Evolutionary conservation across 1,140 invertebrate species (phyloP).

Genomic region (Drosophila triauraria): DNA sequence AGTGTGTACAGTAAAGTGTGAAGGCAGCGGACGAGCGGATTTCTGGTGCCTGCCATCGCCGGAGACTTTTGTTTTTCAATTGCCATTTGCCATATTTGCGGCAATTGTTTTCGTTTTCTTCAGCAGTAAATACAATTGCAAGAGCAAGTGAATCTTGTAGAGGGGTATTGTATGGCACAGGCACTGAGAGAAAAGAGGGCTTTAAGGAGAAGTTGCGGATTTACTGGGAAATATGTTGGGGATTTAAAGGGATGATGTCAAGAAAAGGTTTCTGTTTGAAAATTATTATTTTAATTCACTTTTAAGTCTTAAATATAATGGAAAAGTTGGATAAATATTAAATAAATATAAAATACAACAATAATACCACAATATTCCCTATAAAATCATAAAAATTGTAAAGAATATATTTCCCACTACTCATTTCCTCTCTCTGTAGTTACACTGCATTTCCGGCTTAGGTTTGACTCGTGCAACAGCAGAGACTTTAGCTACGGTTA

Average conservation of each 20-base stretch:
- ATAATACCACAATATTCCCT: not conserved
- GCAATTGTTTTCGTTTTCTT: slow-evolving; percentile 68
- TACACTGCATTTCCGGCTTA: slow-evolving; percentile 56
- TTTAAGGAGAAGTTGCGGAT: no score
- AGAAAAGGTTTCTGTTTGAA: not conserved
- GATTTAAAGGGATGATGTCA: not conserved
- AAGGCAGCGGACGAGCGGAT: slow-evolving; percentile 58
- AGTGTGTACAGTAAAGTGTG: slow-evolving; percentile 55
- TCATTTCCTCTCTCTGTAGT: slow-evolving; percentile 5
- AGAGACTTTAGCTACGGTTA: slow-evolving; percentile 57
- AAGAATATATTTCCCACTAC: no score
- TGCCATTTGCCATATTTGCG: slow-evolving; percentile 78
- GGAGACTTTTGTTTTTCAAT: slow-evolving; percentile 79
- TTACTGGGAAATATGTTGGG: no score
- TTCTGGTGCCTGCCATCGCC: slow-evolving; percentile 32
- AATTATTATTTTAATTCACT: not conserved
- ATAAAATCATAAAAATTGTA: not conserved
- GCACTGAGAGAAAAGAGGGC: not conserved
- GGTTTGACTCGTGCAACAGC: slow-evolving; percentile 41
- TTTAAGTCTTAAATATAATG: not conserved
- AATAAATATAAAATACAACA: not conserved
- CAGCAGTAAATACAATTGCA: slow-evolving; percentile 60
- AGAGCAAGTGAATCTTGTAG: slow-evolving; percentile 16
- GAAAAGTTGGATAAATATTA: no score
- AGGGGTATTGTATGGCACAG: not conserved